Base-by-base conservation (phyloP, 2,888 invertebrate genomes). In the Cataglyphis albicans region DNA sequence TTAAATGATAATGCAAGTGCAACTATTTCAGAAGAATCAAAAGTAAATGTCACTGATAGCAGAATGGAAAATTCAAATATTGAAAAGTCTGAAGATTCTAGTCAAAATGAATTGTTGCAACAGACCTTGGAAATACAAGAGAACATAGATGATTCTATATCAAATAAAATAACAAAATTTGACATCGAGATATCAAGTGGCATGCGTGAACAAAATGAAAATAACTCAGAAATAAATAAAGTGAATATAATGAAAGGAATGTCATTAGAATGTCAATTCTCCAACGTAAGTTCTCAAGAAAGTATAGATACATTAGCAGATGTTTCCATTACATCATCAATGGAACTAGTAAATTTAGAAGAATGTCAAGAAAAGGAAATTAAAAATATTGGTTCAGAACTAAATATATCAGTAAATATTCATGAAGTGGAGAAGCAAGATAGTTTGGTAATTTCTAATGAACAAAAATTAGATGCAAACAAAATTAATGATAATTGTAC, bases 1-100 rank as follows among this genome's bases (percentile, higher is more conserved):
- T 21, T 64, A 57, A 73, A 15, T 9, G 70, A 75, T 1, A 61
- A 44, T 80, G 15, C 12, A 44, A 61, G 38, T 38, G 15, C 9
- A 21, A 9, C 7, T 38, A 15, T 70, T n/a, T 72, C 80, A 5
- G 87, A 91, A 10, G 86, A 90, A 48, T 57, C 80, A 44, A 74
- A 83, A 70, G 7, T 72, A 59, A 83, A 41, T 9, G 0, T 64
- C 5, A 21, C 15, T 41, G 41, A 57, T 21, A 68, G 15, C 0
- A 21, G 18, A 70, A 41, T 10, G 44, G 21, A 41, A 76, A 29
- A 57, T 68, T 0, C 29, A 32, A 41, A 21, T 21, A 15, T 55
- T 21, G 3, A n/a, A n/a, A 29, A 68, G 15, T 0, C 21, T 4
- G 57, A 78, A 41, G 21, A 78, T 44, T 70, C 57, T 32, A 70